Evolutionary conservation across 2,797 vertebrate species (phyloP).

Genomic region (Chelmon rostratus): DNA sequence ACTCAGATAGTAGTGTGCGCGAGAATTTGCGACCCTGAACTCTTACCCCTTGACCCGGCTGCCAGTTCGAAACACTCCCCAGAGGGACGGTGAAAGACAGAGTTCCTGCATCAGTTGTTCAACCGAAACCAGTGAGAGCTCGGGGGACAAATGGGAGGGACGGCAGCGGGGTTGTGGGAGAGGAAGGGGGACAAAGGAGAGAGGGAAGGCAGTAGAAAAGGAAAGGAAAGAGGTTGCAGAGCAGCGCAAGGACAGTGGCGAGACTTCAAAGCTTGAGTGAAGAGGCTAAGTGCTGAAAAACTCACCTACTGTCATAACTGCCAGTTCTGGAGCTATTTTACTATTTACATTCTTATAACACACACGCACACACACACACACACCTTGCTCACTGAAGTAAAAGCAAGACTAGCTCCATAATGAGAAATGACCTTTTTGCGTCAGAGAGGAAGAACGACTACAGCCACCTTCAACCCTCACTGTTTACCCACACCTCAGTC

Average conservation of each 20-base stretch:
- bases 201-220: neutral
- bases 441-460: conserved; percentile 58
- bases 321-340: conserved; percentile 9
- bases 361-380: conserved; percentile 5
- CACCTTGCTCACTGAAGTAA: conserved; percentile 38
- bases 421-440: conserved; percentile 67
- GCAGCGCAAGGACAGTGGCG: conserved; percentile 56
- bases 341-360: conserved; percentile 25
- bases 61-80: conserved; percentile 74
- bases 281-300: conserved; percentile 53
- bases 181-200: neutral
- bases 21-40: conserved; percentile 80
- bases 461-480: conserved; percentile 69
- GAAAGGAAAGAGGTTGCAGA: conserved; percentile 20
- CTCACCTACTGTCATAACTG: conserved; percentile 64
- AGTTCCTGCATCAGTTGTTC: conserved; percentile 69
- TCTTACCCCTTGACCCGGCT: conserved; percentile 77
- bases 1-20: conserved; percentile 67
- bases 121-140: conserved; percentile 45
- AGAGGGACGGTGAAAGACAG: conserved; percentile 64
- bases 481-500: conserved; percentile 72
- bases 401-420: conserved; percentile 48
- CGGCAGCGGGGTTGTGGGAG: no score
- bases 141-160: conserved; percentile 60
- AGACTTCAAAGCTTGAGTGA: conserved; percentile 68